Evolutionary conservation across 2,113 vertebrate genomes (phyloP), one percentile per base, ranked within the genome.

Genomic region (Cyprinodon tularosa): DNA sequence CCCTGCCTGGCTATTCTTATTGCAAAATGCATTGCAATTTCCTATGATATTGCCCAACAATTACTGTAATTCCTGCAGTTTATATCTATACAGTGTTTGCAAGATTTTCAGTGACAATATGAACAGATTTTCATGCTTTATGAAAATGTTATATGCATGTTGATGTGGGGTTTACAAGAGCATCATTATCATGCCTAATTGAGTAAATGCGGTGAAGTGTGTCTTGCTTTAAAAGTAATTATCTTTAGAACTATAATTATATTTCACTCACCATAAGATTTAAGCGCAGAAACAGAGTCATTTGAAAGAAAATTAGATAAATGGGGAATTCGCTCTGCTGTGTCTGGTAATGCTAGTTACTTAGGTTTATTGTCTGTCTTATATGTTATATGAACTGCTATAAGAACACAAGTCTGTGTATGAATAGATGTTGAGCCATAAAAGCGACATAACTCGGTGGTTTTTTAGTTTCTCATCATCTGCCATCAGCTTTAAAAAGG

Each of bases 281-380:
- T 90, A 68, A 87, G 80, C 67, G 20, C 17, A 80, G 77, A 66
- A 76, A 77, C 75, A 78, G 79, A 87, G 80, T 85, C 77, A 78
- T 81, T 69, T 84, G 72, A 86, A 77, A 91, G 78, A 78, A 85
- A 81, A 76, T 85, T 78, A 89, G 70, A 29, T 62, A 74, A 57
- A 76, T 72, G 66, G 64, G 72, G 76, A 70, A 72, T 83, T 68
- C 39, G 72, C 67, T 70, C 65, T 15, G 57, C 50, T 76, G 47
- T 70, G 68, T 53, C 42, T 72, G 69, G 81, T 81, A 71, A 66
- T 84, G 76, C 68, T 67, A 66, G 71, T 78, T 47, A 29, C 64
- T 61, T 61, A 72, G 70, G 74, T 69, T 66, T 70, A 59, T 67
- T 83, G 68, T 69, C 36, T 85, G 36, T 76, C 36, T 63, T 63